Evolutionary conservation across 2,888 invertebrate species (phyloP).

Genomic region (Drosophila neonasuta): DNA sequence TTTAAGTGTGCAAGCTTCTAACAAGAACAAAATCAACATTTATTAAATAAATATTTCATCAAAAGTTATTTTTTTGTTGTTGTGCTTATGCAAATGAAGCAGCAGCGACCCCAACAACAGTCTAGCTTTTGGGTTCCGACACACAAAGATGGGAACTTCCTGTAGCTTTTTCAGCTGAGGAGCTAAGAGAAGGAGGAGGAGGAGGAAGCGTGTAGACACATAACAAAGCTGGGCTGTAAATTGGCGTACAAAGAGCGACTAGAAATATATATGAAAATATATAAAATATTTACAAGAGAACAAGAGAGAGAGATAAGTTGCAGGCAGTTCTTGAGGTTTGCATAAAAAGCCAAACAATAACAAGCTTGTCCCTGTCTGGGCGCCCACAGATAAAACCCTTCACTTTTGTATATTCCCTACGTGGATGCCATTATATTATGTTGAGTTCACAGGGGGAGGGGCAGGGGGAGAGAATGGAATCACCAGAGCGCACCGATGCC

Average conservation of each 20-base stretch:
- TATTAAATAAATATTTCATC: conserved; percentile 47
- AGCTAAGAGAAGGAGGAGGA: background rate
- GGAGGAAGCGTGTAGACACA: conserved; percentile 3
- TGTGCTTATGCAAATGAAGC: conserved; percentile 40
- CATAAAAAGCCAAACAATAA: conserved; percentile 29
- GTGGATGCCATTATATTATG: conserved; percentile 1
- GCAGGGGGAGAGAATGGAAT: conserved; percentile 1
- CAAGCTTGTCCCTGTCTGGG: conserved; percentile 26
- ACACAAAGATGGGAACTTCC: conserved; percentile 20
- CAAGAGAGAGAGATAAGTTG: background rate
- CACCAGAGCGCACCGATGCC: conserved; percentile 43
- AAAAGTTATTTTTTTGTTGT: conserved; percentile 27
- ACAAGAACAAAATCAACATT: conserved; percentile 22
- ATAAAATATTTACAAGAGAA: conserved; percentile 7
- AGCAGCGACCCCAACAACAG: background rate
- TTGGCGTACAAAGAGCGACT: conserved; percentile 9
- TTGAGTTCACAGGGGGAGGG: background rate
- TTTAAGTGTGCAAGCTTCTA: background rate
- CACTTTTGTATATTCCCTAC: background rate
- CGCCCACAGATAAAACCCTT: conserved; percentile 13
- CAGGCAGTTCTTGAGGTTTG: conserved; percentile 10
- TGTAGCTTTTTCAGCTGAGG: conserved; percentile 1
- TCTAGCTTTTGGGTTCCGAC: background rate
- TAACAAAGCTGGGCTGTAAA: conserved; percentile 13
- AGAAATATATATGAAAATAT: conserved; percentile 13